Base-by-base conservation (phyloP, 2,888 invertebrate species). In the Zhengitettix transpicula region DNA sequence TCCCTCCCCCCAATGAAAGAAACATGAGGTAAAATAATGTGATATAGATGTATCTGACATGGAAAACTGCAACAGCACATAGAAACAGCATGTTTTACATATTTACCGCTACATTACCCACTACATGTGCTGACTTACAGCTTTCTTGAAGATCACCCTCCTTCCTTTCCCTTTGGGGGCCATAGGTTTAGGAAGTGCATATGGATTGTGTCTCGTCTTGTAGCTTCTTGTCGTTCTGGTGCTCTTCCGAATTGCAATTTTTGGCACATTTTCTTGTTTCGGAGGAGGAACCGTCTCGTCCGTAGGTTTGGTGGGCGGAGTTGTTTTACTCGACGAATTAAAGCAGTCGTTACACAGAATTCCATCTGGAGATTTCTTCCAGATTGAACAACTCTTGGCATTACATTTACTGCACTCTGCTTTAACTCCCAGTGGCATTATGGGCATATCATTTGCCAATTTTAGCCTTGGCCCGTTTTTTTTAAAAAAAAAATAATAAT, bases 281-380 rank as follows among this genome's bases (percentile, higher is more conserved):
- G 3, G 61, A 69, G 68, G 56, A 70, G 72, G 40, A 65, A 64
- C 55, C 15, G 61, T 64, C 64, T 69, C 68, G 0, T 65, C 58
- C 55, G 56, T 58, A 10, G 54, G 47, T 7, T 28, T 28, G 28
- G 28, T 2, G 3, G 40, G 40, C 55, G 41, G 9, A 55, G 66
- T 75, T 74, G 40, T 82, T 78, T 61, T 75, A 72, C 63, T 80
- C 80, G 28, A 28, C 63, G 68, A 68, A 17, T 66, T 60, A 44
- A 83, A 79, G 69, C 90, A 90, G 58, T 83, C 80, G 68, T 87
- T 83, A 69, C 90, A 91, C 64, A 89, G 78, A 69, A 85, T 85
- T 0, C 87, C 88, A 67, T 80, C 79, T 62, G 85, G 84, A 1
- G 83, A 79, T 63, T 81, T 83, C 40, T 86, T 83, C 90, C 90